Percentiles rank a stretch among this genome's conserved stretches.
These are phyloP conservation scores for Sialis fuliginosa DNA, from an alignment of 2,888 invertebrate genomes.

Conservation along the genomic window DNA sequence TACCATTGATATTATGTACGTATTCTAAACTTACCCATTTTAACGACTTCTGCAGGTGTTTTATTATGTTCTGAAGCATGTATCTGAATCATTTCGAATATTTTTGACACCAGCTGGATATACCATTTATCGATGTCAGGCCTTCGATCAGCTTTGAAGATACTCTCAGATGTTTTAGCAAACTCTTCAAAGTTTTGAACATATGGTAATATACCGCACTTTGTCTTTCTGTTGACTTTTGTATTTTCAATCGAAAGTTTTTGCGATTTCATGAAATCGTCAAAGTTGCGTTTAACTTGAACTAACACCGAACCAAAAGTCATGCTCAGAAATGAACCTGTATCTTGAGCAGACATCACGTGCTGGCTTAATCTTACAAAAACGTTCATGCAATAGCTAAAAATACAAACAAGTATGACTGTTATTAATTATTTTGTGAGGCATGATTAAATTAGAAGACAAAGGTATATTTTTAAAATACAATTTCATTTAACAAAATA, in stretches of 20 bases:
- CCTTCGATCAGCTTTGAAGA: conserved; percentile 75
- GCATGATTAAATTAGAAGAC: too few relatives aligned
- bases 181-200: conserved; percentile 83
- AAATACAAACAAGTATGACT: conserved; percentile 14
- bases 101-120: conserved; percentile 56
- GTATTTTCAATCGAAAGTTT: conserved; percentile 65
- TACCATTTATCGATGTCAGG: conserved; percentile 90
- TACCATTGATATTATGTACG: background rate
- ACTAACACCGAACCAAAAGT: conserved; percentile 74
- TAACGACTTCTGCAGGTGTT: conserved; percentile 81
- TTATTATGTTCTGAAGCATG: conserved; percentile 74
- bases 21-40: conserved; percentile 46
- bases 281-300: conserved; percentile 79
- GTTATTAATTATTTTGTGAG: too few relatives aligned
- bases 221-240: conserved; percentile 51
- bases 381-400: conserved; percentile 84
- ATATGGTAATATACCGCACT: conserved; percentile 81
- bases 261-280: conserved; percentile 75
- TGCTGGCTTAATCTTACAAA: conserved; percentile 83
- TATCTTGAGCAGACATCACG: conserved; percentile 76
- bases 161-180: conserved; percentile 68
- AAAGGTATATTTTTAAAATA: too few relatives aligned
- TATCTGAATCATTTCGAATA: conserved; percentile 64
- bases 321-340: conserved; percentile 73
- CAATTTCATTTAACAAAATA: too few relatives aligned